Evolutionary conservation across 23 tunicate species (phyloP).

Genomic region (Botrylloides violaceus): DNA sequence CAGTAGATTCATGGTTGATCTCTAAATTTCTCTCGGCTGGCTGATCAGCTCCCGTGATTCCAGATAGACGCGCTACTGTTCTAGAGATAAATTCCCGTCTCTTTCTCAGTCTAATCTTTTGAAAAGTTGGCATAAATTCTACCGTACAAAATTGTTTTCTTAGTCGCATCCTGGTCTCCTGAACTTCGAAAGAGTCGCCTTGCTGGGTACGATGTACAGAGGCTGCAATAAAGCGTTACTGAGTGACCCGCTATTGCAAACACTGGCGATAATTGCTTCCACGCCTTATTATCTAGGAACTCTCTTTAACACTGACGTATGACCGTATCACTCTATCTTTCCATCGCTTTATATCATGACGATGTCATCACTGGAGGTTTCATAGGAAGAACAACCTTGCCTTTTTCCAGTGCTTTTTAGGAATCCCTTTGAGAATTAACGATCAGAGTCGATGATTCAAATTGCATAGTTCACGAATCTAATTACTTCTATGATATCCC

Average conservation of each 20-base stretch:
- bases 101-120: too few species aligned
- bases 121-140: too few species aligned
- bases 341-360: not conserved
- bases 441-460: conserved; percentile 2
- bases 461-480: not conserved
- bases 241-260: not conserved
- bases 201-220: too few species aligned
- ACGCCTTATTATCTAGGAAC: not conserved
- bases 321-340: not conserved
- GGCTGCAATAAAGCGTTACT: too few species aligned
- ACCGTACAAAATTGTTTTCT: too few species aligned
- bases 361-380: conserved; percentile 13
- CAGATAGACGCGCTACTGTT: too few species aligned
- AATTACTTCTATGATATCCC: not conserved
- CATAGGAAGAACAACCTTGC: conserved; percentile 5
- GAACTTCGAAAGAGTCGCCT: too few species aligned
- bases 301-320: not conserved
- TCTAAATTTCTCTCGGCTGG: too few species aligned
- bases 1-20: too few species aligned
- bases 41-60: too few species aligned
- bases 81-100: too few species aligned
- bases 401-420: not conserved
- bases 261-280: not conserved
- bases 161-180: too few species aligned
- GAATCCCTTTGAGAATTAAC: conserved; percentile 23